Base-by-base conservation (phyloP, 2,888 invertebrate species). In the Sympetrum striolatum region DNA sequence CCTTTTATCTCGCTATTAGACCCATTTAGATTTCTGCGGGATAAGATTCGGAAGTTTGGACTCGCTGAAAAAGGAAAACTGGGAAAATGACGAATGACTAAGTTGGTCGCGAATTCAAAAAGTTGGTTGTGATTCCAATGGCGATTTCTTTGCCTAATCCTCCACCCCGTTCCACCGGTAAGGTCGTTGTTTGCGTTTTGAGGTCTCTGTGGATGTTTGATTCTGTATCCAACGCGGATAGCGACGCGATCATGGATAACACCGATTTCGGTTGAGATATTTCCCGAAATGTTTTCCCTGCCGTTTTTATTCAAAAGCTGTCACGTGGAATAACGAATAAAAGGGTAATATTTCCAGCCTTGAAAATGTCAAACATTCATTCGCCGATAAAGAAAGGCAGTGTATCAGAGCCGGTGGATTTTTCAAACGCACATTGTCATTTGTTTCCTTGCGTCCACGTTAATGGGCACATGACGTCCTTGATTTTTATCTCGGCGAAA, bases 11-110 rank as follows among this genome's bases (percentile, higher is more conserved):
- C 64, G 15, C 31, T 14, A 37, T 22, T 37, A 14, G 37, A 39
- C 35, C 31, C 86, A 86, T 86, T 86, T 35, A 86, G 86, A 86
- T 60, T n/a, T 31, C 37, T n/a, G 37, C 8, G 86, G 35, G 86
- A 86, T 86, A 60, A 81, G 60, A 12, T 58, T 37, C 18, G 53
- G n/a, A 86, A 60, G 37, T 53, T 86, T 82, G 14, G 82, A 31
- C 86, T 86, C n/a, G 18, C 10, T 22, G 22, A n/a, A 22, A 86
- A 86, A 60, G n/a, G 37, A 86, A n/a, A 60, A n/a, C 4, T 37
- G 1, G 3, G 37, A 35, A n/a, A 31, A 86, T 86, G 86, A 86
- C 64, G 86, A 64, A 86, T 86, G 60, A 31, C 60, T n/a, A 37
- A 73, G 25, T 25, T 73, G 73, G 73, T 25, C 12, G 25, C 73